Base-by-base conservation (phyloP, 1,140 invertebrate genomes). In the Apis cerana region DNA sequence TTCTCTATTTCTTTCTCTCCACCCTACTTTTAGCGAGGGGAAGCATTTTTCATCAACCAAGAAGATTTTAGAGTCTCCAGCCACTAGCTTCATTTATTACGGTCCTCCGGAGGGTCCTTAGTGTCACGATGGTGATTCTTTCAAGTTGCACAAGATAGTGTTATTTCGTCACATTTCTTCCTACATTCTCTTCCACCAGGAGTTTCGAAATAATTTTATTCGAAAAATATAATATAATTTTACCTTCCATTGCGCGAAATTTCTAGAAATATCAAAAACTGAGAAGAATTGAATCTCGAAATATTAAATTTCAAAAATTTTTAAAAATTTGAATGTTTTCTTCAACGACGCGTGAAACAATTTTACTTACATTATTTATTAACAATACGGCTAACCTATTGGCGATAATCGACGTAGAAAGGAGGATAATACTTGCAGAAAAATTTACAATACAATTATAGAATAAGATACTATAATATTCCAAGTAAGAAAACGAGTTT, bases 31-130 rank as follows among this genome's bases (percentile, higher is more conserved):
- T 13, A 23, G 13, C 48, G 15, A 52, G 74, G 65, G 82, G 70
- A 80, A 70, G 69, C 33, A 85, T 82, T 56, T 58, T 50, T 84
- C 71, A 59, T 78, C 58, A 48, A 58, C 27, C 78, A 17, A 33
- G 82, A 80, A 56, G 62, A 48, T 74, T 84, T 84, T 86, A 74
- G 64, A 84, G 81, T 75, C 80, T 65, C 64, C 64, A 33, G 43
- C 21, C 43, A 23, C 43, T 67, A 71, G 64, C 71, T 83, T 86
- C 85, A 86, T 87, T 86, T 80, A 86, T 87, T 87, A 86, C 65
- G 21, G 54, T 43, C 64, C 70, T 61, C 64, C 64, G 62, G 80
- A 85, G 85, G 74, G 61, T 83, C 56, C 85, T 86, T 86, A 83
- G 56, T 52, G 75, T 86, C 56, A 64, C 52, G 54, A 64, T 43